Percentiles rank a stretch among this genome's conserved stretches.
phyloP scores from a whole-genome alignment of 2,113 vertebrate species.

The Hypomesus transpacificus region DNA sequence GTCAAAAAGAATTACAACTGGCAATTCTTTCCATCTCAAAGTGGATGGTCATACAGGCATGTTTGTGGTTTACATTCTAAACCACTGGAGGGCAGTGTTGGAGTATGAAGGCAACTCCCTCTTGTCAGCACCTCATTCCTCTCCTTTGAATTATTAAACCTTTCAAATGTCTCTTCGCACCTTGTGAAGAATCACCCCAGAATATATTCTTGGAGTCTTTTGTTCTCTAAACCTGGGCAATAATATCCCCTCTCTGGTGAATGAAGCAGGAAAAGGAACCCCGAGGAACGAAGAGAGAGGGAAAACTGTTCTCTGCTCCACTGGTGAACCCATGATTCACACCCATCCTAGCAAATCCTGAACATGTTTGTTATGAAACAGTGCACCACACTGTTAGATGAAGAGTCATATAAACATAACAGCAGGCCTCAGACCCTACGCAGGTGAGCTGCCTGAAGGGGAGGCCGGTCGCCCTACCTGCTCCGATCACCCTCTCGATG shows the following conservation, averaged over 20 bases:
- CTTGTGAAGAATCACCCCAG: conserved; percentile 20
- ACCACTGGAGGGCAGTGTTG: conserved; percentile 68
- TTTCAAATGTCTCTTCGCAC: conserved; percentile 30
- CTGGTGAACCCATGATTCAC: no score
- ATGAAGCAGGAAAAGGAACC: no score
- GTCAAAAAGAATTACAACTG: no score
- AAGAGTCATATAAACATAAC: no score
- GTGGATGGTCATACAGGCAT: no score
- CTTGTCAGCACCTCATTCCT: conserved; percentile 6
- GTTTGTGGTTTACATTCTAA: background rate
- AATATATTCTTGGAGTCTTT: conserved; percentile 40
- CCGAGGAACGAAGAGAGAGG: background rate
- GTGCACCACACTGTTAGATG: no score
- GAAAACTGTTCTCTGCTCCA: background rate
- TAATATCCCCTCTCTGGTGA: conserved; percentile 30
- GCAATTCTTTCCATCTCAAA: no score
- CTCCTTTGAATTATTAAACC: conserved; percentile 43
- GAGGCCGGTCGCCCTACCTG: conserved; percentile 68
- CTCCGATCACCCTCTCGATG: conserved; percentile 94
- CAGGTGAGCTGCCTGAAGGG: background rate
- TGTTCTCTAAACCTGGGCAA: conserved; percentile 41
- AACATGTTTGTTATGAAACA: no score
- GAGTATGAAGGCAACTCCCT: conserved; percentile 33
- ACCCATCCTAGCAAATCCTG: no score
- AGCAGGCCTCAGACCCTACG: no score